Percentiles rank a stretch among this genome's conserved stretches.
phyloP scores from a whole-genome alignment of 1,140 invertebrate genomes.

The Spodoptera frugiperda region DNA sequence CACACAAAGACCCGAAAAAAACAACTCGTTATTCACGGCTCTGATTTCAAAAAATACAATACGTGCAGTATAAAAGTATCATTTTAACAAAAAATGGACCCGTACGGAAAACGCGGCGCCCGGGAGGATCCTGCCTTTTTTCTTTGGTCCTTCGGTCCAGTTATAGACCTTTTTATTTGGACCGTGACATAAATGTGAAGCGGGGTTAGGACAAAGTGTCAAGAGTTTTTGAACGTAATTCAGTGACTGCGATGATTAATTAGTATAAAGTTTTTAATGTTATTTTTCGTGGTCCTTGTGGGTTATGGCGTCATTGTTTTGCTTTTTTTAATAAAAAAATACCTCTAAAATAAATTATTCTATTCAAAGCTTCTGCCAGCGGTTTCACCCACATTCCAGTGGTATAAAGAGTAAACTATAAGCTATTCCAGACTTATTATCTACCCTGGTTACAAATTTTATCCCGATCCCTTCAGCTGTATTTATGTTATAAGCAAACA shows the following conservation, averaged over 20 bases:
- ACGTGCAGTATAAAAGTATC: constrained; percentile 22
- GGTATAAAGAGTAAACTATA: too few relatives aligned
- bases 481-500: too few relatives aligned
- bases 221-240: constrained; percentile 22
- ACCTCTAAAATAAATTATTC: too few relatives aligned
- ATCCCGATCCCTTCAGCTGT: too few relatives aligned
- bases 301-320: not conserved
- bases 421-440: too few relatives aligned
- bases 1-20: constrained; percentile 2
- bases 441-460: too few relatives aligned
- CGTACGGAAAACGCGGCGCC: constrained; percentile 6
- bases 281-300: not conserved
- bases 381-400: too few relatives aligned
- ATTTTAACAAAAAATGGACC: constrained; percentile 30
- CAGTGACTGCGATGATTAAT: constrained; percentile 39
- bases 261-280: constrained; percentile 19
- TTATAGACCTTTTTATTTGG: constrained; percentile 39
- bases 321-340: too few relatives aligned
- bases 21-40: constrained; percentile 26
- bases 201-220: constrained; percentile 24
- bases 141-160: constrained; percentile 21
- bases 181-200: constrained; percentile 38
- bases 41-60: constrained; percentile 35
- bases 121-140: constrained; percentile 13
- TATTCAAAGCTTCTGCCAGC: too few relatives aligned